A percentile compares a stretch with the other conserved stretches of the same genome.
These are phyloP conservation scores for Lucilia cuprina DNA, from an alignment of 1,140 invertebrate genomes.

Conservation along the genomic window DNA sequence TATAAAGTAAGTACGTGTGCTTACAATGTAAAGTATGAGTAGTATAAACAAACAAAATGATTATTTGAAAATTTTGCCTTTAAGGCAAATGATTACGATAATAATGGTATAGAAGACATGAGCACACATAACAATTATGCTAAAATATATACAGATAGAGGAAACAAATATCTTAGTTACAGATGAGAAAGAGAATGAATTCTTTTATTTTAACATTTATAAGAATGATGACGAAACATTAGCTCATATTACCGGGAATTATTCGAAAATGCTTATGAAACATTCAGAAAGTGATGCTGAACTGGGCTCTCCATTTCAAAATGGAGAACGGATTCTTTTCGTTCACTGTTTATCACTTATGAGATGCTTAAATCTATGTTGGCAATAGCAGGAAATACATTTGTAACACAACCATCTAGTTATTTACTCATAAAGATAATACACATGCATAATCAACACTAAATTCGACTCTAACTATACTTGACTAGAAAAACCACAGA, in stretches of 20 bases:
- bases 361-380: not conserved
- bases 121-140: conserved; percentile 7
- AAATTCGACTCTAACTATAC: not conserved
- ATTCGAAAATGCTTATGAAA: no score
- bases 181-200: no score
- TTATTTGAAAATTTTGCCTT: not conserved
- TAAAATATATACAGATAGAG: not conserved
- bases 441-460: no score
- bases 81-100: conserved; percentile 3
- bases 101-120: not conserved
- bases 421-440: not conserved
- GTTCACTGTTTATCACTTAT: not conserved
- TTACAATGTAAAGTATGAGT: not conserved
- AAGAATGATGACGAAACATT: no score
- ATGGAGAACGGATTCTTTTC: not conserved
- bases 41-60: not conserved
- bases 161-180: no score
- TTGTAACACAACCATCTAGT: not conserved
- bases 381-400: not conserved
- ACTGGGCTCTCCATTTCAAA: no score
- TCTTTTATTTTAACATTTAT: no score
- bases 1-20: not conserved
- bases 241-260: no score
- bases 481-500: not conserved
- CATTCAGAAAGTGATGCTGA: no score